Evolutionary conservation across 2,797 vertebrate species (phyloP).

Genomic region (Crocidura indochinensis): DNA sequence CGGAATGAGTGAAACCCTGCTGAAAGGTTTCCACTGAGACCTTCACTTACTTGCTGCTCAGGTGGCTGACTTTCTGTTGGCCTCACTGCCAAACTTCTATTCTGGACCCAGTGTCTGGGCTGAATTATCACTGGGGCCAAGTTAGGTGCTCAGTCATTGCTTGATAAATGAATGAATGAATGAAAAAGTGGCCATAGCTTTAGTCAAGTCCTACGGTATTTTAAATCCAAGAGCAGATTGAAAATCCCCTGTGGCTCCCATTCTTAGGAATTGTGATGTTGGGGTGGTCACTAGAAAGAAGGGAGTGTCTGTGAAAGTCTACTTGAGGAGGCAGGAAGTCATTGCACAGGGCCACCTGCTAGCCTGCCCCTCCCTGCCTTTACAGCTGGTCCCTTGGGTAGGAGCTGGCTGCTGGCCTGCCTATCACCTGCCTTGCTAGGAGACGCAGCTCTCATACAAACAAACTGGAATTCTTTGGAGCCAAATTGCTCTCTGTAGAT

Average conservation of each 20-base stretch:
- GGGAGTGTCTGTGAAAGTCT: conserved; percentile 9
- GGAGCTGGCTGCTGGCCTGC: background rate
- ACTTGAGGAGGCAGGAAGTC: background rate
- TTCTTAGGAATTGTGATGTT: conserved; percentile 5
- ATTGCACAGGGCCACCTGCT: background rate
- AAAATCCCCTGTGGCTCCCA: background rate
- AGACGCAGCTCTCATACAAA: conserved; percentile 30
- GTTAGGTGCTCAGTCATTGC: conserved; percentile 38
- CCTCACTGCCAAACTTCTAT: conserved; percentile 10
- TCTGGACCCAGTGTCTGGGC: background rate
- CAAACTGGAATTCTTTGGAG: conserved; percentile 42
- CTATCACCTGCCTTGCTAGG: conserved; percentile 38
- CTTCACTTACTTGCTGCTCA: background rate
- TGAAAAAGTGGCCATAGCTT: background rate
- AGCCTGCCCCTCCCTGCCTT: background rate
- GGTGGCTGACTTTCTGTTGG: background rate
- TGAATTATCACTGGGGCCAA: background rate
- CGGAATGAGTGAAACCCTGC: background rate
- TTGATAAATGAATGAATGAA: background rate
- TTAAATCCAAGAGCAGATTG: conserved; percentile 12
- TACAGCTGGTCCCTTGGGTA: background rate
- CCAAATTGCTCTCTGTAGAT: conserved; percentile 28
- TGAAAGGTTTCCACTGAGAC: background rate
- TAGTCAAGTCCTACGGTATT: background rate
- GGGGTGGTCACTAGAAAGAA: background rate